These are phyloP conservation scores for Mormyrus lacerda DNA, from an alignment of 2,113 vertebrate species.

Conservation along the genomic window DNA sequence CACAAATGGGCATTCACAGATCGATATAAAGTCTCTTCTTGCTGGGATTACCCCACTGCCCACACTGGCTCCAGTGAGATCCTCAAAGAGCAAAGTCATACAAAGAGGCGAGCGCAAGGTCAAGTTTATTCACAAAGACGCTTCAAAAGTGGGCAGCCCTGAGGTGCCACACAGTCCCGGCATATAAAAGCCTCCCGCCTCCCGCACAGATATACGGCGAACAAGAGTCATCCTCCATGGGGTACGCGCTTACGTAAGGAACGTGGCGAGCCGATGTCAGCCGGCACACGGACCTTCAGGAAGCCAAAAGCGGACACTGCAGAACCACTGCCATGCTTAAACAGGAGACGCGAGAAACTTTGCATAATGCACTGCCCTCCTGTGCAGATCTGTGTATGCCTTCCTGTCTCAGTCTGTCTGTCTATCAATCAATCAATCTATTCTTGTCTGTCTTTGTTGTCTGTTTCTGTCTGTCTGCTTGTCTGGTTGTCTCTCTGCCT, in stretches of 20 bases:
- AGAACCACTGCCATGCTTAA: neutral
- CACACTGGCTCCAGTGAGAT: neutral
- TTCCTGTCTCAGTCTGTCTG: neutral
- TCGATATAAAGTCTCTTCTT: neutral
- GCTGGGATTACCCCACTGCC: neutral
- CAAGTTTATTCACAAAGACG: constrained; percentile 5
- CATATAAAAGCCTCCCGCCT: neutral
- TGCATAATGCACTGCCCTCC: constrained; percentile 4
- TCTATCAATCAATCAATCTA: neutral
- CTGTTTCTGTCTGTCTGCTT: neutral
- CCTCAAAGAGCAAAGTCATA: neutral
- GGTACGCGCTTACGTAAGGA: neutral
- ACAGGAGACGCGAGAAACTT: neutral
- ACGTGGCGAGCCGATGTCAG: neutral
- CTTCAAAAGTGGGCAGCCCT: neutral
- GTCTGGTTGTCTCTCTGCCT: neutral
- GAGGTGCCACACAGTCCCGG: neutral
- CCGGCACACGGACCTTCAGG: neutral
- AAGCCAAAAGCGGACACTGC: neutral
- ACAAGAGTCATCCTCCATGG: neutral
- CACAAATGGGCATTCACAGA: neutral
- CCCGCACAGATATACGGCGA: neutral
- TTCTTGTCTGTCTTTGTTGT: neutral
- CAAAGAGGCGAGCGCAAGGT: neutral
- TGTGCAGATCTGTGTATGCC: neutral